phyloP scores from a whole-genome alignment of 2,797 vertebrate genomes.

The Heterohyrax brucei region DNA sequence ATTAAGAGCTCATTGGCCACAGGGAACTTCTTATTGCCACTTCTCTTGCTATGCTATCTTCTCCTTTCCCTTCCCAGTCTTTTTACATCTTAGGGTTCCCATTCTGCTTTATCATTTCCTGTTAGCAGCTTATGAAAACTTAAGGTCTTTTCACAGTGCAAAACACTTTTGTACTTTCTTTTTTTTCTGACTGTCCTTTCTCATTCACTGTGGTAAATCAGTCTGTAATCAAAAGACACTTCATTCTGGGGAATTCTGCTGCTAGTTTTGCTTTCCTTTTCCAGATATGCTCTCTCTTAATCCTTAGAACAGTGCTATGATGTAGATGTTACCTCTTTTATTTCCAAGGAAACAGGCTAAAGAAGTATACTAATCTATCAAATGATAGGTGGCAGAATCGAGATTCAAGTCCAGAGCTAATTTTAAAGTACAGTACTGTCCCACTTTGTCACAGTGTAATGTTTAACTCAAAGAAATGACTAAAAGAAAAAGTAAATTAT shows the following conservation, averaged over 20 bases:
- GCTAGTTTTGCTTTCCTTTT: background rate
- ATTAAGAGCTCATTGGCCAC: background rate
- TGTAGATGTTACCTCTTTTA: background rate
- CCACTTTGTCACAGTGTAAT: background rate
- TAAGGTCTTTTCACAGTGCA: background rate
- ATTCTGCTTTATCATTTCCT: background rate
- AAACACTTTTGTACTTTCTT: background rate
- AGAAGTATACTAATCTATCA: background rate
- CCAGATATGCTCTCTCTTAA: background rate
- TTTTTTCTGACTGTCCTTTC: background rate
- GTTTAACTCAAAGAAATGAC: background rate
- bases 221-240: conserved; percentile 31
- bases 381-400: background rate
- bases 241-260: background rate
- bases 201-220: background rate
- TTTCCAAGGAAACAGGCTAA: background rate
- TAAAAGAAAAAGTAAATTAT: background rate
- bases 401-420: background rate
- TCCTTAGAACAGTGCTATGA: background rate
- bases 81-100: background rate
- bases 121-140: background rate
- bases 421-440: background rate
- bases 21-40: background rate
- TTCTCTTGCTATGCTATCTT: background rate
- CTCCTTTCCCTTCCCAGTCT: background rate